Base-by-base conservation (phyloP, 2,113 vertebrate genomes). In the Procavia capensis region DNA sequence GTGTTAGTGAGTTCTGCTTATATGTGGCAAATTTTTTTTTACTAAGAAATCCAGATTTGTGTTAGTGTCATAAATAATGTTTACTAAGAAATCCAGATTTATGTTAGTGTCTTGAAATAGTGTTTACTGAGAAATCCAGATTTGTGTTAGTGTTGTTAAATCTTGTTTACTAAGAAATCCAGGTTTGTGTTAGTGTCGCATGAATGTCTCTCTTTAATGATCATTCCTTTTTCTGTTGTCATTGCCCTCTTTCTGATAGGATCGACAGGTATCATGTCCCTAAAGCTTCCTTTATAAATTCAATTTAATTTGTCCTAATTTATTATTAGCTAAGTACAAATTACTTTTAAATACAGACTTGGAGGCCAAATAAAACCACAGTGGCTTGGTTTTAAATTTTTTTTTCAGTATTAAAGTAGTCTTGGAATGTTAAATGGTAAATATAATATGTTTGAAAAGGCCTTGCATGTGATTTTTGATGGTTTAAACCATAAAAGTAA, bases 191-290 rank as follows among this genome's bases (percentile, higher is more conserved):
- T 96, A 93, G 97, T 97, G 94, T 87, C 1, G 91, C 97, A 92
- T 95, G 93, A 94, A 93, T 93, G 97, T 98, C 97, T 98, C 97
- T 97, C 90, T 97, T 97, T 91, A 97, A 89, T 97, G 96, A 97
- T 80, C 93, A 88, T 97, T 93, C 92, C 83, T 87, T 87, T 98
- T 97, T 95, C 88, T 97, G 89, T 98, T 96, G 83, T 90, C 93
- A 97, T 97, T 98, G 92, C 97, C 97, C 96, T 97, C 96, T 97
- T 97, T 97, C 96, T 97, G 95, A 96, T 98, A 98, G 97, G 97
- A 98, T 96, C 76, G 90, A 96, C 97, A 98, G 98, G 97, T 98
- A 98, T 98, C 97, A 97, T 94, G 95, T 95, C 96, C 94, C 90
- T 98, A 95, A 94, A 97, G 91, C 94, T 97, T 97, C 92, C 57